Evolutionary conservation across 2,113 vertebrate genomes (phyloP).

Genomic region (Myotis lucifugus): DNA sequence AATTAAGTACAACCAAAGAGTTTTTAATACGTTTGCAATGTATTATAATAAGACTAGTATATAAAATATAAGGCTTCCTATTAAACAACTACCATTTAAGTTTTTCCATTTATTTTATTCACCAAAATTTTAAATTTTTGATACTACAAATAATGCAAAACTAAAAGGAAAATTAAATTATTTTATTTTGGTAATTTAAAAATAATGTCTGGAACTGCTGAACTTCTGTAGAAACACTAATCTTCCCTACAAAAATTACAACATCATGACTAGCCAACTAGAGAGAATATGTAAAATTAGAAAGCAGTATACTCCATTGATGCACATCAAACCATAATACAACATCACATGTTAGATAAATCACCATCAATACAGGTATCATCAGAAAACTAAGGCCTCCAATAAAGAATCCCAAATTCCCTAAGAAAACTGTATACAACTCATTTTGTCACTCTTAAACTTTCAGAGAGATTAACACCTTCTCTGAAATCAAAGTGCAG

Average conservation of each 20-base stretch:
- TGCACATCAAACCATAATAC: not conserved
- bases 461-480: slow-evolving; percentile 61
- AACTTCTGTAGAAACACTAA: slow-evolving; percentile 37
- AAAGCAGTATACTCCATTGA: not conserved
- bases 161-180: slow-evolving; percentile 37
- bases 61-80: slow-evolving; percentile 43
- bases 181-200: slow-evolving; percentile 53
- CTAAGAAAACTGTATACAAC: slow-evolving; percentile 59
- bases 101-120: slow-evolving; percentile 6
- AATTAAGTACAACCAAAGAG: not conserved
- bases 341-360: not conserved
- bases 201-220: not conserved
- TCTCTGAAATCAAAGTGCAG: slow-evolving; percentile 69
- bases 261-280: slow-evolving; percentile 57
- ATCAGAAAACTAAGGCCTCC: slow-evolving; percentile 42
- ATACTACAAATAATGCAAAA: slow-evolving; percentile 39
- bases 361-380: not conserved
- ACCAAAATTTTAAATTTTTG: slow-evolving; percentile 40
- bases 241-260: slow-evolving; percentile 35
- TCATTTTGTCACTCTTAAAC: slow-evolving; percentile 63
- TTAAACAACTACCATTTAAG: slow-evolving; percentile 6
- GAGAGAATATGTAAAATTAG: slow-evolving; percentile 66
- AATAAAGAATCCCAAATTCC: slow-evolving; percentile 7
- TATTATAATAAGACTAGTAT: slow-evolving; percentile 38
- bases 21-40: not conserved